phyloP scores from a whole-genome alignment of 2,888 invertebrate genomes.

The Strigamia transsilvanica region DNA sequence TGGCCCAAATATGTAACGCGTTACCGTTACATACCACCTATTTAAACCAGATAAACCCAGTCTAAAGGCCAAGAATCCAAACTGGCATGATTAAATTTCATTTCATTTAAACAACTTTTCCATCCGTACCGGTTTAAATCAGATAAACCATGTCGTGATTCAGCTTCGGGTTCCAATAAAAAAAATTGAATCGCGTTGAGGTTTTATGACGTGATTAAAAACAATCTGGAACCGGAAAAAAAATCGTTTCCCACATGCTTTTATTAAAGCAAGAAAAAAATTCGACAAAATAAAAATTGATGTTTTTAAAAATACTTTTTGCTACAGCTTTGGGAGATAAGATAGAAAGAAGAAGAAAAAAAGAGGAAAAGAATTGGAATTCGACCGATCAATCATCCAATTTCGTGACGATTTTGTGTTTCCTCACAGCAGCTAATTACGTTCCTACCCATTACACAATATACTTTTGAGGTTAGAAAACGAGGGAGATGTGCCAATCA shows the following conservation, averaged over 20 bases:
- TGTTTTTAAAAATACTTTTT: not conserved
- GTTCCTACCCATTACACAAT: slow-evolving; percentile 23
- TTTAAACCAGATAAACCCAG: too few species aligned
- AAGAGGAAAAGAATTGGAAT: not conserved
- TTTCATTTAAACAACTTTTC: too few species aligned
- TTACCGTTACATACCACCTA: too few species aligned
- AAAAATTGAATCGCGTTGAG: not conserved
- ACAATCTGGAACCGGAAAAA: not conserved
- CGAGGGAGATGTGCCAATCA: slow-evolving; percentile 13
- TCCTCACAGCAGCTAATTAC: slow-evolving; percentile 2
- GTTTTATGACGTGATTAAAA: not conserved
- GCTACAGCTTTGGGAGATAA: not conserved
- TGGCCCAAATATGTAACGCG: too few species aligned
- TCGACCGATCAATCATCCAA: not conserved
- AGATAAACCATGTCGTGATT: not conserved
- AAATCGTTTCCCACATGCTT: not conserved
- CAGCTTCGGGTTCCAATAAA: not conserved
- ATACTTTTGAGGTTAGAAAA: not conserved
- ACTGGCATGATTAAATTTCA: too few species aligned
- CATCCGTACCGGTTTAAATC: too few species aligned
- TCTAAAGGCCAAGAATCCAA: too few species aligned
- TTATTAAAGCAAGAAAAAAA: not conserved
- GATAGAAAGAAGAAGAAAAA: not conserved
- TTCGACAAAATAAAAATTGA: not conserved
- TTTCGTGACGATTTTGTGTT: not conserved